phyloP scores from a whole-genome alignment of 2,888 invertebrate species.

The Ariolimax columbianus region DNA sequence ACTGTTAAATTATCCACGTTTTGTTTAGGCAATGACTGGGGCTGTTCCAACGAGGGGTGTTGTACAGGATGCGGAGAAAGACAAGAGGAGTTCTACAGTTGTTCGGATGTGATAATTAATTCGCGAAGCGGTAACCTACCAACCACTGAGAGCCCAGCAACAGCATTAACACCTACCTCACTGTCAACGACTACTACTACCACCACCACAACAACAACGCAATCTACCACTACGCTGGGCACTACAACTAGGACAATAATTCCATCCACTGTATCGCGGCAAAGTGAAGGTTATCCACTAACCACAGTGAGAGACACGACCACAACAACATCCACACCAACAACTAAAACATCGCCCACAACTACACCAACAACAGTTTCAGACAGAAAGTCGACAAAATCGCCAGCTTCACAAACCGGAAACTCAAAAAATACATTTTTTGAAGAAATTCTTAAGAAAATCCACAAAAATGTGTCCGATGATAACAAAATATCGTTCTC shows the following conservation, averaged over 20 bases:
- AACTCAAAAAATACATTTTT: too few relatives aligned
- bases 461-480: neutral
- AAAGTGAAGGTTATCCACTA: neutral
- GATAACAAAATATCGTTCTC: neutral
- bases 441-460: neutral
- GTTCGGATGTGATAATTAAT: constrained; percentile 55
- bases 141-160: neutral
- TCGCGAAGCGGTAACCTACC: constrained; percentile 2
- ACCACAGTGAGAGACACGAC: neutral
- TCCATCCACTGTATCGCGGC: neutral
- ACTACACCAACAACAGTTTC: neutral
- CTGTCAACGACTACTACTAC: neutral
- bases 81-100: constrained; percentile 59
- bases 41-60: constrained; percentile 43
- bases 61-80: constrained; percentile 55
- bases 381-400: neutral
- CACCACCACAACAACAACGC: neutral
- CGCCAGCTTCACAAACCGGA: neutral
- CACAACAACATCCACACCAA: neutral
- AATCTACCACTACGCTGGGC: neutral
- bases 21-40: constrained; percentile 58
- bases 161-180: neutral
- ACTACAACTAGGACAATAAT: neutral
- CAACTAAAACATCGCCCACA: neutral
- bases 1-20: too few relatives aligned